phyloP scores from a whole-genome alignment of 2,888 invertebrate genomes.

The Busseola fusca region DNA sequence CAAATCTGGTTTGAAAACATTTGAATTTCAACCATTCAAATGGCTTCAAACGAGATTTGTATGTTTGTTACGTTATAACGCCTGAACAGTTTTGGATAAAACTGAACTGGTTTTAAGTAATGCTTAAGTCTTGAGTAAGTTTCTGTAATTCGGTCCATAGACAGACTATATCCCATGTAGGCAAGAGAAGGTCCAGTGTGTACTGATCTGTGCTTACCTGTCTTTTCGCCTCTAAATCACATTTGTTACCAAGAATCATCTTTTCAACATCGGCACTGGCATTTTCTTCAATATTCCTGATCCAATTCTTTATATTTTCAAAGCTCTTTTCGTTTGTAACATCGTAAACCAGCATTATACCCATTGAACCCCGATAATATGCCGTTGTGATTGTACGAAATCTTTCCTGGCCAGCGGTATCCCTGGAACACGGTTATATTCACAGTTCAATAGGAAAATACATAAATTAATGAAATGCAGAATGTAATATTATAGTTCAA shows the following conservation, averaged over 20 bases:
- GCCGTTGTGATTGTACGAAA: conserved; percentile 99
- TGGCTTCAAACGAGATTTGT: too few species aligned
- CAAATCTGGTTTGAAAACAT: too few species aligned
- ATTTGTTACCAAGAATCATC: conserved; percentile 99
- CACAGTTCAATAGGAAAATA: neutral
- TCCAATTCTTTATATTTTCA: conserved; percentile 99
- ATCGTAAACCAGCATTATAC: conserved; percentile 99
- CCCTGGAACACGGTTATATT: conserved; percentile 90
- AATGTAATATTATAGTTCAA: too few species aligned
- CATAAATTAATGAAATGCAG: neutral
- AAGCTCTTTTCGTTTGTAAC: conserved; percentile 99
- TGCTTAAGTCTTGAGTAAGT: too few species aligned
- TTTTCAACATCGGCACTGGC: conserved; percentile 99
- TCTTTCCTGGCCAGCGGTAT: conserved; percentile 99
- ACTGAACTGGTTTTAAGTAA: too few species aligned
- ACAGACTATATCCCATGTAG: neutral
- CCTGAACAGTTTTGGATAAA: too few species aligned
- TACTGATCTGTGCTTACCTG: conserved; percentile 88
- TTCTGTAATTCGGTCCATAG: too few species aligned
- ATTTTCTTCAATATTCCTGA: conserved; percentile 99
- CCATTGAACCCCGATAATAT: conserved; percentile 99
- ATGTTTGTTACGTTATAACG: too few species aligned
- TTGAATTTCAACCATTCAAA: too few species aligned
- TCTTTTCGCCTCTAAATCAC: conserved; percentile 98
- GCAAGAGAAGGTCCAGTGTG: fast-evolving